Evolutionary conservation across 2,113 vertebrate genomes (phyloP).

Genomic region (Cygnus atratus): DNA sequence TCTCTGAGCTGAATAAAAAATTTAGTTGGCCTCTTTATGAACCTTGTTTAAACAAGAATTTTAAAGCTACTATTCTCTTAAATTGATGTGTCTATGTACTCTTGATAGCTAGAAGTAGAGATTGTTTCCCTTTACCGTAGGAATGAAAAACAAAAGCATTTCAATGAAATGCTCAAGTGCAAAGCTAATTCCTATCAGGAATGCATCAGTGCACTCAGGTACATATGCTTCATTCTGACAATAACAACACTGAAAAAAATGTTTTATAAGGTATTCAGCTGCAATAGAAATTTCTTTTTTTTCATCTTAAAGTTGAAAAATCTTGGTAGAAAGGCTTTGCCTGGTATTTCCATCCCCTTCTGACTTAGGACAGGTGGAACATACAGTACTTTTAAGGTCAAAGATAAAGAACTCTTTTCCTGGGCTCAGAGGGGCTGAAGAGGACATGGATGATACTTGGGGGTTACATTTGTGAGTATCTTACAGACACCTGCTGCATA

Average conservation of each 20-base stretch:
- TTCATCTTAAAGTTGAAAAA: background rate
- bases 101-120: background rate
- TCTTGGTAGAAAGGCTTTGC: background rate
- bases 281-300: background rate
- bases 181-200: background rate
- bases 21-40: background rate
- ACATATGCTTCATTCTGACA: background rate
- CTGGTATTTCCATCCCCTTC: background rate
- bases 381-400: background rate
- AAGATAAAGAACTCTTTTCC: background rate
- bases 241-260: background rate
- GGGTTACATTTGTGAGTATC: background rate
- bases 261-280: background rate
- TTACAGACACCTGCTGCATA: background rate
- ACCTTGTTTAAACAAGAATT: background rate
- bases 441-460: background rate
- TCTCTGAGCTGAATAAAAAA: background rate
- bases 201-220: background rate
- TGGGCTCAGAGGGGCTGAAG: background rate
- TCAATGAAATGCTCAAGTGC: background rate
- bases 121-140: background rate
- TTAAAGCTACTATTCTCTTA: background rate
- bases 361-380: background rate
- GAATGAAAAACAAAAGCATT: background rate
- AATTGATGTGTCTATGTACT: background rate